Evolutionary conservation across 2,797 vertebrate genomes (phyloP).

Genomic region (Cirrhinus mrigala): DNA sequence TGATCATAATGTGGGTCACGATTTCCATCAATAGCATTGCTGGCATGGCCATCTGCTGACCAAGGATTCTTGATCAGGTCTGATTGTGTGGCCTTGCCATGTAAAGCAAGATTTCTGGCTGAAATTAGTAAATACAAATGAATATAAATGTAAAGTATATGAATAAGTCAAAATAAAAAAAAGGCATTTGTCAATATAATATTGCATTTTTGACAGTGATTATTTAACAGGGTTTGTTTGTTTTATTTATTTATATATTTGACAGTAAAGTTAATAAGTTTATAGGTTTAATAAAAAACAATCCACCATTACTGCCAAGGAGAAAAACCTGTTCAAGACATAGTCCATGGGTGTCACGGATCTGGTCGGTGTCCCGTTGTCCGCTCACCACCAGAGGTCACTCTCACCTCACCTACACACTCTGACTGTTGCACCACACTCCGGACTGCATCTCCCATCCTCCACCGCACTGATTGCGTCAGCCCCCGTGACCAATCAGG

Average conservation of each 20-base stretch:
- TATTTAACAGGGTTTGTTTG: background rate
- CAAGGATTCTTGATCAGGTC: background rate
- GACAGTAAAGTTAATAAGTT: too few relatives aligned
- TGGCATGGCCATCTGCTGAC: background rate
- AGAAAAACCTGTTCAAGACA: background rate
- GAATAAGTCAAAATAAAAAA: background rate
- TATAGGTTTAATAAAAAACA: too few relatives aligned
- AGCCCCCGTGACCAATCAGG: too few relatives aligned
- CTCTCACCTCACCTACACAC: too few relatives aligned
- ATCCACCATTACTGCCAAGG: background rate
- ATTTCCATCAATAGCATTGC: constrained; percentile 53
- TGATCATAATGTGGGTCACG: constrained; percentile 27
- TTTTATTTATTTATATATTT: background rate
- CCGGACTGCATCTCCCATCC: too few relatives aligned
- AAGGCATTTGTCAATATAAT: too few relatives aligned
- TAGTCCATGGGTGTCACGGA: too few relatives aligned
- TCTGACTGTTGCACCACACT: too few relatives aligned
- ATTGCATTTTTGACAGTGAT: background rate
- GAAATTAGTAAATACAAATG: background rate
- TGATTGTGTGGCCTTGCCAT: constrained; percentile 52
- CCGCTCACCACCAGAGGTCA: too few relatives aligned
- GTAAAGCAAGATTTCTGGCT: constrained; percentile 38
- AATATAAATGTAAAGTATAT: background rate
- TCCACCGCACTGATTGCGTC: too few relatives aligned
- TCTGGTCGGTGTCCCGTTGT: too few relatives aligned